These are phyloP conservation scores for Thinocorus orbignyianus DNA, from an alignment of 2,113 vertebrate genomes.

Conservation along the genomic window DNA sequence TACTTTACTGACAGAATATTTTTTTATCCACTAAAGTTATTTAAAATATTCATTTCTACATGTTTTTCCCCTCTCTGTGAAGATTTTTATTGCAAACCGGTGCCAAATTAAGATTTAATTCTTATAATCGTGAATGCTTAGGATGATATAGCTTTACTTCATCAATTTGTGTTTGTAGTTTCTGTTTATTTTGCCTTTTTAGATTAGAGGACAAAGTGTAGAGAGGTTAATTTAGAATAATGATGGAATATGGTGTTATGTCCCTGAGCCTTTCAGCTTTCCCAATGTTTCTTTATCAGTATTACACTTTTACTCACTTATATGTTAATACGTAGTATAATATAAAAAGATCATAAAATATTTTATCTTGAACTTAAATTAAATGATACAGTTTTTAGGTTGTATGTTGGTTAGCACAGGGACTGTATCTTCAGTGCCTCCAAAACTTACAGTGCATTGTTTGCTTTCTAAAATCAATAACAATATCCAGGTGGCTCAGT, in stretches of 20 bases:
- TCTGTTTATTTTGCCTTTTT: background rate
- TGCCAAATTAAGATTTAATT: background rate
- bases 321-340: background rate
- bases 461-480: background rate
- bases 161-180: background rate
- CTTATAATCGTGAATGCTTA: background rate
- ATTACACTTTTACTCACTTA: background rate
- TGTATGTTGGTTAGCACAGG: background rate
- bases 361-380: background rate
- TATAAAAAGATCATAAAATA: background rate
- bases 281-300: background rate
- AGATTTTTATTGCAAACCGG: background rate
- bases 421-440: background rate
- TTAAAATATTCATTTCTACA: background rate
- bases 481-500: background rate
- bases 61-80: background rate
- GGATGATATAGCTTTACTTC: background rate
- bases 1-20: background rate
- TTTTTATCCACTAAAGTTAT: background rate
- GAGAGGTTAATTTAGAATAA: background rate
- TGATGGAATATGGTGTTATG: background rate
- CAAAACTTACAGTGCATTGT: background rate
- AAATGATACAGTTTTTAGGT: background rate
- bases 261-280: background rate
- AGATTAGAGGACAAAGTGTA: background rate